Evolutionary conservation across 2,113 vertebrate genomes (phyloP), one percentile per base, ranked within the genome.

Genomic region (Chinchilla lanigera): DNA sequence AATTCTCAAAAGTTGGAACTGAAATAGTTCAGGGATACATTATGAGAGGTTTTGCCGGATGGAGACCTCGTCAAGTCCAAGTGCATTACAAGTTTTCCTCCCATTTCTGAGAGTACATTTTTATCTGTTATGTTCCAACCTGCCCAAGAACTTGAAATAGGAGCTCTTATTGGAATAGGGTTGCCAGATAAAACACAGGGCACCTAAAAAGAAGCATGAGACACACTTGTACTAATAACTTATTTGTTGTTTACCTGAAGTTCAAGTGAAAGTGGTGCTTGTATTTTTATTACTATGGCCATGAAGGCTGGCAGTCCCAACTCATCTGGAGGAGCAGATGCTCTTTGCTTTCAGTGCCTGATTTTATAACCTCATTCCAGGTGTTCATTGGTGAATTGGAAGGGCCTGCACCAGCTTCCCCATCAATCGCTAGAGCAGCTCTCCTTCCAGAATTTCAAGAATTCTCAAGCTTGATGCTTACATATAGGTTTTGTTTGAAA

Each of bases 391-490:
- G 38, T 13, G 52, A 33, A 1, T n/a, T 0, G 9, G 30, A 2
- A 1, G 26, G 56, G 7, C 56, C 28, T 20, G 52, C 24, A 6
- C 16, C 60, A 1, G n/a, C 54, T 19, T 50, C 13, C 4, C 75
- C 5, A 0, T 38, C n/a, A 10, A 4, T 38, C 33, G 7, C n/a
- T 1, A 7, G 0, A 35, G 26, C 56, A 41, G 38, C 63, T 26
- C 2, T 30, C 58, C 52, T 73, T 65, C 84, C 77, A 24, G 44
- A 85, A n/a, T 75, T 33, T 61, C 50, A 1, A 56, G n/a, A 35
- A n/a, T 73, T 56, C 60, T 94, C 67, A 9, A 54, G 10, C 35
- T 38, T 73, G 26, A 10, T 8, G 16, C 28, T 44, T 73, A 73
- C 12, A 1, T 11, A 22, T 35, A 28, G 61, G 28, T 86, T 86